A percentile compares a stretch with the other conserved stretches of the same genome.
Evolutionary conservation across 2,888 invertebrate genomes (phyloP).

Genomic region (Melinopterus prodromus): DNA sequence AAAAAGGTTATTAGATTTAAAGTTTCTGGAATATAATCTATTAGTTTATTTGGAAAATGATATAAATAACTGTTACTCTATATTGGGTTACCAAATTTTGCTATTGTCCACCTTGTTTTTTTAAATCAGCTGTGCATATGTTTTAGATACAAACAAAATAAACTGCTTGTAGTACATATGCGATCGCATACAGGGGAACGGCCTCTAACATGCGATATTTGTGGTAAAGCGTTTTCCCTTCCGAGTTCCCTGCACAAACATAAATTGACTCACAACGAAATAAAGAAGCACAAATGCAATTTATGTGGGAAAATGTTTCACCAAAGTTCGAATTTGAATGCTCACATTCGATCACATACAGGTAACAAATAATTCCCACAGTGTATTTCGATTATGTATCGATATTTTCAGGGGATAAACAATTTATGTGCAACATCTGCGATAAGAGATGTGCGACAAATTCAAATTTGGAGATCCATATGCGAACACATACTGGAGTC

Average conservation of each 20-base stretch:
- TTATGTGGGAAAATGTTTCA: constrained; percentile 56
- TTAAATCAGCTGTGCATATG: constrained; percentile 13
- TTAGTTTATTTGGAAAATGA: too few species aligned
- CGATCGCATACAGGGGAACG: constrained; percentile 58
- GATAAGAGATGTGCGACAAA: constrained; percentile 55
- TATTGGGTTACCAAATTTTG: too few species aligned
- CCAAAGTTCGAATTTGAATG: constrained; percentile 55
- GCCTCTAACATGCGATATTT: constrained; percentile 57
- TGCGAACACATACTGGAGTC: constrained; percentile 56
- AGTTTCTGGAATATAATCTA: background rate
- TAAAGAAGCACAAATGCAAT: constrained; percentile 54
- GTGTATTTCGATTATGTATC: background rate
- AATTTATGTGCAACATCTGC: constrained; percentile 55
- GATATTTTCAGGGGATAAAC: constrained; percentile 50
- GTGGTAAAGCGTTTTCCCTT: constrained; percentile 55
- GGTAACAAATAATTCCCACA: constrained; percentile 44
- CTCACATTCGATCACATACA: constrained; percentile 55
- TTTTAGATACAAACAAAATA: constrained; percentile 55
- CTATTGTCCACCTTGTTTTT: constrained; percentile 15
- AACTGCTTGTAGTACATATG: constrained; percentile 54
- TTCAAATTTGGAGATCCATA: constrained; percentile 54
- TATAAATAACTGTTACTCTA: too few species aligned
- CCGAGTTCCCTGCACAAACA: constrained; percentile 58
- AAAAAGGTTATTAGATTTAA: constrained; percentile 50
- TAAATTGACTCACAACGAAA: constrained; percentile 52